Evolutionary conservation across 2,888 invertebrate species (phyloP).

Genomic region (Phragmatobia fuliginosa): DNA sequence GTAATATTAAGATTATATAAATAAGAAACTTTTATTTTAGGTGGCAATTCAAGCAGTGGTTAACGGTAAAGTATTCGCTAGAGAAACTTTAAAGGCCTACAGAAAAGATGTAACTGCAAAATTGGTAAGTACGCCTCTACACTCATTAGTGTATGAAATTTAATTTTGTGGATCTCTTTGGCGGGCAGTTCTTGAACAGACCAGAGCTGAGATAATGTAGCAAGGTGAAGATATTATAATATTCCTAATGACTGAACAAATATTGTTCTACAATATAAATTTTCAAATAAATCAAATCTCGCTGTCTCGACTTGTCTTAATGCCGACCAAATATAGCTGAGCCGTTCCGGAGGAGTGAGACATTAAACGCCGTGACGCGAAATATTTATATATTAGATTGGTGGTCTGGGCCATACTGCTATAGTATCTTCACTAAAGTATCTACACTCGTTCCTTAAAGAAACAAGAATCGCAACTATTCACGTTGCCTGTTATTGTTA

Average conservation of each 20-base stretch:
- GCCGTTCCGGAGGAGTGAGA: too few relatives aligned
- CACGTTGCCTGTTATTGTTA: too few relatives aligned
- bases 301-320: too few relatives aligned
- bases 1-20: background rate
- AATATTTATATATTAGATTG: too few relatives aligned
- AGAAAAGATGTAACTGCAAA: constrained; percentile 98
- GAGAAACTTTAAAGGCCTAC: constrained; percentile 94
- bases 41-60: constrained; percentile 95
- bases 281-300: too few relatives aligned
- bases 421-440: background rate
- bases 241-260: background rate
- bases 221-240: background rate
- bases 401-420: too few relatives aligned
- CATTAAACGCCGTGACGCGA: too few relatives aligned
- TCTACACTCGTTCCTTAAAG: background rate
- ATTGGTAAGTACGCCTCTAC: constrained; percentile 90
- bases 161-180: background rate
- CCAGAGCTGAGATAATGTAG: background rate
- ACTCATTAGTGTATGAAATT: too few relatives aligned
- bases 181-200: too few relatives aligned
- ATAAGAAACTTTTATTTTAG: constrained; percentile 58
- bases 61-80: constrained; percentile 92
- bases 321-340: too few relatives aligned
- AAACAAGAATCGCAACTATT: background rate
- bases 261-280: too few relatives aligned